These are phyloP conservation scores for Neolamprologus variostigma DNA, from an alignment of 2,113 vertebrate species.

Conservation along the genomic window DNA sequence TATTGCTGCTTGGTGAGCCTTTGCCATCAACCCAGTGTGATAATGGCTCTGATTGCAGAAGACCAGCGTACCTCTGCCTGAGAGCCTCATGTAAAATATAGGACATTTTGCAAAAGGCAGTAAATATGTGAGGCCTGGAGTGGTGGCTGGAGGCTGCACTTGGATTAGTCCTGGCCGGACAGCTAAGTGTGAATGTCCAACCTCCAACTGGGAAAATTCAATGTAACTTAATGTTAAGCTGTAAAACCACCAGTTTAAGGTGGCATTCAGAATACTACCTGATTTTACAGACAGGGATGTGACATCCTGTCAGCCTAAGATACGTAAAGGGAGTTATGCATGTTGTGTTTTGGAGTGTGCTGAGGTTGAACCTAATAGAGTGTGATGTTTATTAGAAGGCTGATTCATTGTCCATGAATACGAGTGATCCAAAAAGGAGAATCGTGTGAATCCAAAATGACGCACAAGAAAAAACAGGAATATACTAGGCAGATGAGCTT, in stretches of 20 bases:
- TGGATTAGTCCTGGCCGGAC: neutral
- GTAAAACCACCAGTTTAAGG: neutral
- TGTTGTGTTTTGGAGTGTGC: neutral
- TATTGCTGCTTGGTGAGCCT: constrained; percentile 73
- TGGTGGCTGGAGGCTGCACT: neutral
- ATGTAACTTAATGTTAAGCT: neutral
- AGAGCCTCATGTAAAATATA: constrained; percentile 92
- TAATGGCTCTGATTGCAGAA: constrained; percentile 92
- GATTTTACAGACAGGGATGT: neutral
- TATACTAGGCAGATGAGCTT: neutral
- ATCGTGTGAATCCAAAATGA: neutral
- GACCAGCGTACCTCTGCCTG: constrained; percentile 79
- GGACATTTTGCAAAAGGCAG: constrained; percentile 83
- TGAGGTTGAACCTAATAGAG: neutral
- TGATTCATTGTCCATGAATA: neutral
- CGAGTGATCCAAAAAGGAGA: neutral
- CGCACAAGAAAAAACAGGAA: neutral
- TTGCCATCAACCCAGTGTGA: constrained; percentile 82
- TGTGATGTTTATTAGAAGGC: neutral
- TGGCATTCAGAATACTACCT: neutral
- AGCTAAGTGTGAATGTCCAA: neutral
- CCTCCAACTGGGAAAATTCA: constrained; percentile 17
- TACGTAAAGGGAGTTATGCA: neutral
- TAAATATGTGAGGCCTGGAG: neutral
- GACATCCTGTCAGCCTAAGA: neutral